Evolutionary conservation across 2,113 vertebrate species (phyloP), one percentile per base, ranked within the genome.

Genomic region (Pituophis catenifer): DNA sequence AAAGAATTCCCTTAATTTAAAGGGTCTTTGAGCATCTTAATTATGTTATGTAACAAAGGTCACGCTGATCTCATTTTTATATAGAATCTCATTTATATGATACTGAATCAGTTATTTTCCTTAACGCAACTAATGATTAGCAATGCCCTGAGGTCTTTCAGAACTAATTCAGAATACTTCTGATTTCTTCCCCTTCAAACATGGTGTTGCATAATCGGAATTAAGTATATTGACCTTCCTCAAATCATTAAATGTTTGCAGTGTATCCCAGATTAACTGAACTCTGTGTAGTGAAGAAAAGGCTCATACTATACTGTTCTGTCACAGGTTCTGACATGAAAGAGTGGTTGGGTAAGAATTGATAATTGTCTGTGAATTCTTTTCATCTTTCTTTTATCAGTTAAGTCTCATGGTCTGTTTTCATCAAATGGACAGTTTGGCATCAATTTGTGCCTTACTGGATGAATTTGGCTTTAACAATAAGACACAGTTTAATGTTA

Each of bases 41-140:
- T 95, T 86, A 88, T 93, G 81, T 92, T 55, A 91, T 95, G 93
- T 92, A 59, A 59, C 57, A 92, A 94, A 91, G 90, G 91, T 95
- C 88, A 92, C 38, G 38, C 54, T 86, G 55, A 89, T 89, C 81
- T 65, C 94, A 19, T 33, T 15, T 88, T 5, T 0, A 54, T 81
- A 6, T 48, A 86, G 91, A 91, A 70, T 92, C 0, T 0, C 90
- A 89, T 92, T 90, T 90, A 15, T 90, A 87, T 90, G 90, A 91
- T 29, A 0, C 87, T 65, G 59, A 92, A 94, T 52, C 81, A 93
- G 33, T 81, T 93, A 94, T 19, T 89, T 94, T 87, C 90, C 6
- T 93, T 81, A 23, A 38, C 57, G 0, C 52, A 86, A 91, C 57
- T 89, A 90, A 94, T 0, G 0, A 75, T 86, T 57, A 93, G 89